Evolutionary conservation across 1,140 invertebrate genomes (phyloP).

Genomic region (Holcopasites calliopsidis): DNA sequence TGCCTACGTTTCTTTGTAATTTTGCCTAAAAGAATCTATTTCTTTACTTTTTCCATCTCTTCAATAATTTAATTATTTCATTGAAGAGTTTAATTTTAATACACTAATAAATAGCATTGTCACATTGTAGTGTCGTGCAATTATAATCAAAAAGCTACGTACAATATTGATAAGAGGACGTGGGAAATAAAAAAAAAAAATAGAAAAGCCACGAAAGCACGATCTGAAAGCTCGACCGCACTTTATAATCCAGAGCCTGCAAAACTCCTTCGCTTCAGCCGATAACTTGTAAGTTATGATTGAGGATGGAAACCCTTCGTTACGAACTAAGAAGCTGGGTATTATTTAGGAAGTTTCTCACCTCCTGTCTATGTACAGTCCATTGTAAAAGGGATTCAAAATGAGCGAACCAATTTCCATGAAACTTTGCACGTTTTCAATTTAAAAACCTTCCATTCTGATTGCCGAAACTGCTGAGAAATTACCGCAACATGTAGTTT

Average conservation of each 20-base stretch:
- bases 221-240: neutral
- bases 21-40: no score
- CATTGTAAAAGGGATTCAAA: neutral
- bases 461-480: neutral
- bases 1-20: no score
- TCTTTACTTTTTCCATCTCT: no score
- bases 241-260: neutral
- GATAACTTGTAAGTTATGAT: constrained; percentile 37
- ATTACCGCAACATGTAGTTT: no score
- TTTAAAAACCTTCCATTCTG: neutral
- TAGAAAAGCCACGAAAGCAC: neutral
- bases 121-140: neutral
- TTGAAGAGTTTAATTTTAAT: no score
- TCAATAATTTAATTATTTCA: no score
- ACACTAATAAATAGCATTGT: neutral
- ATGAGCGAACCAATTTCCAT: constrained; percentile 11
- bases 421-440: neutral
- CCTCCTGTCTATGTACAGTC: constrained; percentile 15
- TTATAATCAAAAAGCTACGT: neutral
- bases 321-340: constrained; percentile 25
- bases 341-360: constrained; percentile 36
- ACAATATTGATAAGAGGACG: constrained; percentile 6
- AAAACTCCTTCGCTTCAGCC: constrained; percentile 13
- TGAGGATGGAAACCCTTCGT: constrained; percentile 20
- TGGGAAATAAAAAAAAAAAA: neutral